Evolutionary conservation across 2,888 invertebrate genomes (phyloP), one percentile per base, ranked within the genome.

Genomic region (Heliconius sara): DNA sequence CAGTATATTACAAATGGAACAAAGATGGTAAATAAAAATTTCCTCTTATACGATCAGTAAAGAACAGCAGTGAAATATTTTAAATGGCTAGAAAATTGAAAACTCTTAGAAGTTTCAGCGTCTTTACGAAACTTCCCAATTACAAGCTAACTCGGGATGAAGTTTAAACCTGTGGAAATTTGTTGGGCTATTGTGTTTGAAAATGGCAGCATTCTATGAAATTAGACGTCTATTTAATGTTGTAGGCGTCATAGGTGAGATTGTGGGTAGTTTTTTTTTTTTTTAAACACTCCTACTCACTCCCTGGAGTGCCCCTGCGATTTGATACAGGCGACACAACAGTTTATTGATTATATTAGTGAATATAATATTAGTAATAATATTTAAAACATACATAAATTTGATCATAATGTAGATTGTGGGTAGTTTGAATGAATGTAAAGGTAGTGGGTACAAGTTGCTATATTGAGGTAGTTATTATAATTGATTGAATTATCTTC

Each of bases 171-270:
- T 43, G 70, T 43, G 70, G 43, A 70, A 70, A 70, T 25, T 70
- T 70, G 70, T 70, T 70, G n/a, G 68, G 39, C 43, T n/a, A 70
- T 70, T 70, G 68, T 70, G n/a, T 70, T 70, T 70, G 43, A 70
- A 70, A 70, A 70, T 70, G 39, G 70, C 70, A 25, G 70, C 70
- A 43, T 16, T 43, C 70, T 70, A 70, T 70, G 43, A 70, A 43
- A 70, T 43, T 43, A 43, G 43, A 70, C 25, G 43, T 68, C 39
- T n/a, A 12, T 19, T 12, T 68, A 39, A 39, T 6, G 16, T 12
- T 13, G n/a, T 65, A 65, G 65, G 12, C 25, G 25, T 16, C 25
- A 27, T 63, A 63, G 57, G n/a, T 60, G 60, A 19, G 22, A 22
- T 22, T 10, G 16, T 16, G 16, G 4, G 47, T 16, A 16, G 47